Conservation (phyloP, 2,888 invertebrate genomes). For the Linyphia triangularis region DNA sequence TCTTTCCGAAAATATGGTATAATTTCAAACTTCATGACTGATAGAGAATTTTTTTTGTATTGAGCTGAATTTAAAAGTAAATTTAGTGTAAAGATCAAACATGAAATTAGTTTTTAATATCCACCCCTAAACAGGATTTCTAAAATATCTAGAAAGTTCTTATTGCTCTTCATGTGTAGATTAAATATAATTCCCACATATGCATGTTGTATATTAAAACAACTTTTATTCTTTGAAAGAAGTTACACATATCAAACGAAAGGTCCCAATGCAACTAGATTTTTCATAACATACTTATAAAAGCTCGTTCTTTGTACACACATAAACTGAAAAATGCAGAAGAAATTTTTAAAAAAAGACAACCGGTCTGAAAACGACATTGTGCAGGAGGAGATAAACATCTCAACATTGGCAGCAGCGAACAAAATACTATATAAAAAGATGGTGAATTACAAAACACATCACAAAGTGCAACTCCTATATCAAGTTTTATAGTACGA, state of each 20-base stretch:
- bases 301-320: constrained; percentile 41
- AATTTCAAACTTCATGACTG: not conserved
- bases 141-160: constrained; percentile 38
- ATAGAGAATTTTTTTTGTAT: not conserved
- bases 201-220: not conserved
- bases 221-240: not conserved
- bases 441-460: constrained; percentile 58
- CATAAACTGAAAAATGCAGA: constrained; percentile 34
- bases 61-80: not conserved
- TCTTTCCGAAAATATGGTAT: not conserved
- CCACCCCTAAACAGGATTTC: not conserved
- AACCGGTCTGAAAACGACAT: constrained; percentile 36
- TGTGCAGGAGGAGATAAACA: constrained; percentile 59
- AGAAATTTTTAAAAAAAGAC: constrained; percentile 6
- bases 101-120: constrained; percentile 1
- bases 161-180: constrained; percentile 43
- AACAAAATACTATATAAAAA: constrained; percentile 59
- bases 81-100: not conserved
- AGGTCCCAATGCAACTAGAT: not conserved
- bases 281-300: constrained; percentile 8
- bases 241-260: not conserved
- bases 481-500: constrained; percentile 23
- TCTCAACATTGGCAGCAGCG: constrained; percentile 20
- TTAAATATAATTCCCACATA: constrained; percentile 10
- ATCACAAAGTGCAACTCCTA: constrained; percentile 50